Evolutionary conservation across 2,797 vertebrate species (phyloP).

Genomic region (Urocyon cinereoargenteus): DNA sequence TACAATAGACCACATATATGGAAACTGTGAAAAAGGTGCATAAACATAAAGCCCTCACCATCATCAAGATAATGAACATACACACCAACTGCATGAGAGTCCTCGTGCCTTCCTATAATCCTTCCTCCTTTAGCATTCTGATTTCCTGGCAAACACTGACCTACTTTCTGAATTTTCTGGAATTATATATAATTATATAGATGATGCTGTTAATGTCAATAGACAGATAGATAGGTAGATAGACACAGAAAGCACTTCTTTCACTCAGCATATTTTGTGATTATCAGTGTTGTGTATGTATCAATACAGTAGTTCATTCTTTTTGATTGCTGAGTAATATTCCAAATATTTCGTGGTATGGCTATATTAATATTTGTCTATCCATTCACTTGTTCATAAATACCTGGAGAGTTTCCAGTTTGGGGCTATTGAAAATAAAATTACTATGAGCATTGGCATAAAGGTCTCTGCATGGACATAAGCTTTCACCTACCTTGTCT

Average conservation of each 20-base stretch:
- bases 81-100: fast-evolving
- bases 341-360: not conserved
- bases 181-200: not conserved
- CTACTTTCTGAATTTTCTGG: not conserved
- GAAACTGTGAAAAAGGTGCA: not conserved
- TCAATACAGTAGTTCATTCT: not conserved
- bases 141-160: fast-evolving
- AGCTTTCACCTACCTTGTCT: not conserved
- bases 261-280: not conserved
- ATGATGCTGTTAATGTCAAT: not conserved
- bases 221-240: not conserved
- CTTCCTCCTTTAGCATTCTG: not conserved
- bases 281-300: not conserved
- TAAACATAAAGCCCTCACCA: not conserved
- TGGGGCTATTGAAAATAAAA: not conserved
- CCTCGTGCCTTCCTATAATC: too few species aligned
- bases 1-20: not conserved
- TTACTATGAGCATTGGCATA: not conserved
- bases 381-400: not conserved
- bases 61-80: fast-evolving
- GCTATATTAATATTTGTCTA: not conserved
- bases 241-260: not conserved
- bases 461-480: not conserved
- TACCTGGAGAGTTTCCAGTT: not conserved
- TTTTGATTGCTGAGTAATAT: not conserved